Percentiles rank a stretch among this genome's conserved stretches.
These are phyloP conservation scores for Pangasius djambal DNA, from an alignment of 2,797 vertebrate species.

Conservation along the genomic window DNA sequence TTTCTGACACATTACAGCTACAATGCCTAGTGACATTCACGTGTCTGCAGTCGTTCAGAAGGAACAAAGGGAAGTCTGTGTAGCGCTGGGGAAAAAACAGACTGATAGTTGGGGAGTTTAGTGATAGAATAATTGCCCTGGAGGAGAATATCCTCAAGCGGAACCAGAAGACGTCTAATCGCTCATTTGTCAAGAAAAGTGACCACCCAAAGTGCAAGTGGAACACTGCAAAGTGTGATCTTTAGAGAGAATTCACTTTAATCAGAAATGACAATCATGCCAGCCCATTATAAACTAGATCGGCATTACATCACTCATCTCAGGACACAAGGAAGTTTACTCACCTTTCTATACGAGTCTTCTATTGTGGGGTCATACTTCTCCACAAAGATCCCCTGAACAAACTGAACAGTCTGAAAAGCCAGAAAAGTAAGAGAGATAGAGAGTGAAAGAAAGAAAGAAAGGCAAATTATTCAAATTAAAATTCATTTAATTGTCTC, in stretches of 20 bases:
- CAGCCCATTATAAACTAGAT: neutral
- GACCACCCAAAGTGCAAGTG: neutral
- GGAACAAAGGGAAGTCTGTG: neutral
- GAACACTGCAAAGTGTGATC: neutral
- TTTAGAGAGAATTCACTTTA: neutral
- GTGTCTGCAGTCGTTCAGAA: neutral
- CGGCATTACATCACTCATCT: neutral
- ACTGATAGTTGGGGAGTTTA: neutral
- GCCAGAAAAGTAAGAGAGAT: neutral
- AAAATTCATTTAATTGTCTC: neutral
- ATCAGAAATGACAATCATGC: neutral
- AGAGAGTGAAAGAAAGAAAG: neutral
- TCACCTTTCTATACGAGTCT: constrained; percentile 98
- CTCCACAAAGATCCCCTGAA: constrained; percentile 99
- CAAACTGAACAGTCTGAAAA: constrained; percentile 80
- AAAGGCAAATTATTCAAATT: neutral
- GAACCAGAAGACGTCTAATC: neutral
- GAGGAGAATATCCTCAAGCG: neutral
- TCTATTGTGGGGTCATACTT: constrained; percentile 99
- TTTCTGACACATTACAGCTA: neutral
- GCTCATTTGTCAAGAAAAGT: neutral
- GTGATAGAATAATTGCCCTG: neutral
- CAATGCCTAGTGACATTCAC: constrained; percentile 3
- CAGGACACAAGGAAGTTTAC: neutral
- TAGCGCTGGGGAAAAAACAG: neutral